Evolutionary conservation across 1,140 invertebrate genomes (phyloP), one percentile per base, ranked within the genome.

Genomic region (Saxidomus purpurata): DNA sequence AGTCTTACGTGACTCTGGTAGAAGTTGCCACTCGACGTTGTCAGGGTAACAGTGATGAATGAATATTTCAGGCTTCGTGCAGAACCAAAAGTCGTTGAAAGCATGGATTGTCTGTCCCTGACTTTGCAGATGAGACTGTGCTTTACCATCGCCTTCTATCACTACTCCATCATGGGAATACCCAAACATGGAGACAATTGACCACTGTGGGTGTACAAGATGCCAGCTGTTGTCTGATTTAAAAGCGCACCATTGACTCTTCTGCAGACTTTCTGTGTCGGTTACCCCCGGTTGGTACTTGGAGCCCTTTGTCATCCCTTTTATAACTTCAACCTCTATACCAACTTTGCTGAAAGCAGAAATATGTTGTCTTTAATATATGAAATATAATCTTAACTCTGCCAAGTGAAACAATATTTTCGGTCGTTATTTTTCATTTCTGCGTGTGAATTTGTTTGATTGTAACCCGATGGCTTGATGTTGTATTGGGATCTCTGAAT

Each of bases 71-170:
- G 74, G 74, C 8, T 77, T 77, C 49, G 74, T 77, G 34, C 74
- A 77, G n/a, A 77, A 77, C 74, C 74, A 77, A 17, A 77, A 77
- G 28, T 77, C 74, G 17, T 77, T 77, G 25, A 77, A 77, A 13
- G 43, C 74, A 49, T 77, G 40, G 28, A 77, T 28, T 52, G 43
- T 31, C 40, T 77, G 40, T 0, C 74, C 40, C 6, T 77, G 25
- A 19, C n/a, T 49, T 52, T 8, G 22, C 11, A 13, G 40, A 28
- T 3, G 19, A 3, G 2, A 11, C 40, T 25, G 47, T 77, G 3
- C 38, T 25, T 28, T 4, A 28, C 74, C n/a, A 52, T 77, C 74
- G 1, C 40, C 74, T 22, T 47, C 74, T 28, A 77, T 47, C 28
- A 25, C 8, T 17, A 43, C 19, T 28, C 74, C 74, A 31, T 43